Conservation (phyloP, 2,797 vertebrate genomes). For the Orientallactaga sibirica region DNA sequence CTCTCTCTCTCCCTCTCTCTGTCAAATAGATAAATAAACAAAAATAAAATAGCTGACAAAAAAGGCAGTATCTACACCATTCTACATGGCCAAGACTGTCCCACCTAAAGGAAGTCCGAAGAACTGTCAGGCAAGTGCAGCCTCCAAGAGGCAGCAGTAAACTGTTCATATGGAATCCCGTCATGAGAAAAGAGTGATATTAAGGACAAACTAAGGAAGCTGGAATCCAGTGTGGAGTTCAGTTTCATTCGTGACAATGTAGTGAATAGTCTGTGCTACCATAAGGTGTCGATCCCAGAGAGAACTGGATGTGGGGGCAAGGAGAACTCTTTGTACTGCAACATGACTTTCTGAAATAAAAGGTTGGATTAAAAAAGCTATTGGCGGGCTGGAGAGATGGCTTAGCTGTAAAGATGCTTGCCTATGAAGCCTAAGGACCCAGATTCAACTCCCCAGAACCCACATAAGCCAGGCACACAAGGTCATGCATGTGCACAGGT, state of each 20-base stretch:
- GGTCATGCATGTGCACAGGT: too few relatives aligned
- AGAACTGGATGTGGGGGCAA: too few relatives aligned
- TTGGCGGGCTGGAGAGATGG: too few relatives aligned
- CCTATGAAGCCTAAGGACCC: too few relatives aligned
- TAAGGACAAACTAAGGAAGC: too few relatives aligned
- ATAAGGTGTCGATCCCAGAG: background rate
- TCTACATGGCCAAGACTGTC: constrained; percentile 12
- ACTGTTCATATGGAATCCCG: background rate
- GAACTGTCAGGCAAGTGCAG: background rate
- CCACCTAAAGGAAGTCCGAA: constrained; percentile 32
- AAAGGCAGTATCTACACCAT: background rate
- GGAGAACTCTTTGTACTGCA: background rate
- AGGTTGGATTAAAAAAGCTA: background rate
- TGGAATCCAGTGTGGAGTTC: background rate
- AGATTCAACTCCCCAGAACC: too few relatives aligned
- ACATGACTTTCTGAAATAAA: background rate
- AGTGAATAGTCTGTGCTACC: rapidly evolving
- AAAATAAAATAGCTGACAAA: too few relatives aligned
- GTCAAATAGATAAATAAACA: too few relatives aligned
- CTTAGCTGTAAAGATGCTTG: too few relatives aligned
- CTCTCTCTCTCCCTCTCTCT: too few relatives aligned
- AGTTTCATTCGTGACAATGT: background rate
- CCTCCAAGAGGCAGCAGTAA: background rate
- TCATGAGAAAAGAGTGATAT: too few relatives aligned
- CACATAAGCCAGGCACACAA: too few relatives aligned